Evolutionary conservation across 2,888 invertebrate species (phyloP).

Genomic region (Baccha elongata): DNA sequence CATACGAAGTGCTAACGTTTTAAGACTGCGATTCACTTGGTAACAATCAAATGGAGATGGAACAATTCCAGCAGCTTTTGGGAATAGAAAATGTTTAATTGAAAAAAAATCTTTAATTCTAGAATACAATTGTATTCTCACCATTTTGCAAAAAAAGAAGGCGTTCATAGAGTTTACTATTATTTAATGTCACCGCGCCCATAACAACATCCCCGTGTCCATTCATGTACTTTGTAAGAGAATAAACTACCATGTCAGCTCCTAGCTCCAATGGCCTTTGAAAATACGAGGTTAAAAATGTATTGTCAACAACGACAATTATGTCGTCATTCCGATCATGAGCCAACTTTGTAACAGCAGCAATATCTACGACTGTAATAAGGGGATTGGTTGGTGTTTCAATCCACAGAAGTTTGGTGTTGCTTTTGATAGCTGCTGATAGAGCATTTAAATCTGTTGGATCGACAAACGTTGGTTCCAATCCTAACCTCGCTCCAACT

Average conservation of each 20-base stretch:
- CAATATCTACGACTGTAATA: constrained; percentile 94
- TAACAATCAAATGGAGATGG: constrained; percentile 99
- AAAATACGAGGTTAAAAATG: constrained; percentile 94
- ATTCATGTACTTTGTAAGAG: constrained; percentile 98
- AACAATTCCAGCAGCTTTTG: constrained; percentile 87
- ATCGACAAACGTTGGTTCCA: constrained; percentile 91
- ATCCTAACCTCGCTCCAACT: constrained; percentile 86
- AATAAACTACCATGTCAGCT: constrained; percentile 95
- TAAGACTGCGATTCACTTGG: constrained; percentile 95
- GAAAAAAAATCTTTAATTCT: neutral
- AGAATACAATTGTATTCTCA: constrained; percentile 79
- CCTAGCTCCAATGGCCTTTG: constrained; percentile 95
- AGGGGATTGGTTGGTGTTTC: constrained; percentile 98
- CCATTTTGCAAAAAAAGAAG: constrained; percentile 94
- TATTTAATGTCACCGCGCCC: constrained; percentile 92
- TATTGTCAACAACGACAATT: constrained; percentile 94
- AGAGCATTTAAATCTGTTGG: constrained; percentile 87
- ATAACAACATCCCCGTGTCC: constrained; percentile 98
- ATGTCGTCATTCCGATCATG: constrained; percentile 83
- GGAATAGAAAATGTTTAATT: neutral
- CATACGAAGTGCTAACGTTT: constrained; percentile 96
- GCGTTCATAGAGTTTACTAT: constrained; percentile 87
- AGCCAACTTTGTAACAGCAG: constrained; percentile 86
- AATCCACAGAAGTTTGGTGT: constrained; percentile 96
- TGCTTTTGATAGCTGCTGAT: constrained; percentile 87